Conservation (phyloP, 2,888 invertebrate species). For the Azorinus chamasolen region DNA sequence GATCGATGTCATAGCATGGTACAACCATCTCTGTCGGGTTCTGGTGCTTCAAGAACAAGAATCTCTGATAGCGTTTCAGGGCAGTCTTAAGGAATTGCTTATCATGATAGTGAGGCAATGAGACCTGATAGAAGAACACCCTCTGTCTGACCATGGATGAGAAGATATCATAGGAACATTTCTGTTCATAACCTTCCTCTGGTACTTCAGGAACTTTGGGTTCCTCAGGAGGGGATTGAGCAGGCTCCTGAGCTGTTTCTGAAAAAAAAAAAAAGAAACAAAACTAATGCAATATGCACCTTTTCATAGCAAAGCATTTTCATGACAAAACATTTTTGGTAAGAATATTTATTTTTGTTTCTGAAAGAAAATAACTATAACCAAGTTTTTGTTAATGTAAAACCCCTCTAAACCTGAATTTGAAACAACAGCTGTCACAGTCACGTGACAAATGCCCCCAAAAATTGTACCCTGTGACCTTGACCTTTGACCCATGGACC, state of each 20-base stretch:
- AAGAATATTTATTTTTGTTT: no score
- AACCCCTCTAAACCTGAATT: no score
- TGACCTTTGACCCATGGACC: no score
- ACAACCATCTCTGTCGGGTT: conserved; percentile 87
- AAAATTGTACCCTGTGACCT: no score
- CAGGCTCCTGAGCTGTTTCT: conserved; percentile 17
- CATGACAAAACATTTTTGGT: no score
- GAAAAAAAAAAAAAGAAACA: conserved; percentile 1
- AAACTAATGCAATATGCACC: no score
- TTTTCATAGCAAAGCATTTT: no score
- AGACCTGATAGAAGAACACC: conserved; percentile 87
- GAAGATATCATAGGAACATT: conserved; percentile 85
- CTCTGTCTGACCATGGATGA: conserved; percentile 86
- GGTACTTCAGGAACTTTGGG: conserved; percentile 36
- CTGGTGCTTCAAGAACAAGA: conserved; percentile 86
- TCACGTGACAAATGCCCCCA: no score
- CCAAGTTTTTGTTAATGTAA: no score
- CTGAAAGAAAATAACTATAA: no score
- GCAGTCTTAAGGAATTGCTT: conserved; percentile 86
- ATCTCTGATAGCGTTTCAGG: conserved; percentile 86
- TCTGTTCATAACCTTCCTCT: conserved; percentile 61
- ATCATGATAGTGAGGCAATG: conserved; percentile 87
- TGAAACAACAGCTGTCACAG: no score
- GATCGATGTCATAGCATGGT: conserved; percentile 87
- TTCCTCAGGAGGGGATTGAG: conserved; percentile 29